Evolutionary conservation across 2,113 vertebrate species (phyloP).

Genomic region (Apus apus): DNA sequence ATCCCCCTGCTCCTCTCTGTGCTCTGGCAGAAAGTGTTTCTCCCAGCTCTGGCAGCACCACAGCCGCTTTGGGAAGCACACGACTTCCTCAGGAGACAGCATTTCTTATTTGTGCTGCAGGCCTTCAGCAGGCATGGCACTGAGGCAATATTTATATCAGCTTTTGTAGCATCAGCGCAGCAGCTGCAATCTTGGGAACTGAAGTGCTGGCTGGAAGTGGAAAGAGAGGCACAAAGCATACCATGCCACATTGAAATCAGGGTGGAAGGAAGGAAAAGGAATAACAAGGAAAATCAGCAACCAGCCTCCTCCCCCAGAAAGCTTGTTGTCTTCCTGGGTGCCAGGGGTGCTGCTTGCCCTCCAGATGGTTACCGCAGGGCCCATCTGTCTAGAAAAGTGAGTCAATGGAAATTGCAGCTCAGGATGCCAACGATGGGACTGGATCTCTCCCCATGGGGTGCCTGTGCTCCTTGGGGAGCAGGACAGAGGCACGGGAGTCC

Average conservation of each 20-base stretch:
- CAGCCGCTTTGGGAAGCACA: conserved; percentile 44
- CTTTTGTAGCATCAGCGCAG: neutral
- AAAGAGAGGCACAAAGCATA: neutral
- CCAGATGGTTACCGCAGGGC: neutral
- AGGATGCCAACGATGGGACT: neutral
- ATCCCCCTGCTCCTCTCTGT: neutral
- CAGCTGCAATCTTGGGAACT: conserved; percentile 43
- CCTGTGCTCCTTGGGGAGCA: neutral
- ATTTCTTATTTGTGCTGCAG: conserved; percentile 25
- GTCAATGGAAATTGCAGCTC: neutral
- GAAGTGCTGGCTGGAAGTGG: conserved; percentile 1
- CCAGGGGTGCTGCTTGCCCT: neutral
- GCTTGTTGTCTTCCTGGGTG: neutral
- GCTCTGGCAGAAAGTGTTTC: conserved; percentile 40
- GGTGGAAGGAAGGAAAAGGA: neutral
- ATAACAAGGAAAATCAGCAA: neutral
- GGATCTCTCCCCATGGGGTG: neutral
- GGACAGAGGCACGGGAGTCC: neutral
- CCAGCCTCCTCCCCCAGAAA: neutral
- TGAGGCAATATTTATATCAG: conserved; percentile 16
- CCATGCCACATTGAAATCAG: fast-evolving
- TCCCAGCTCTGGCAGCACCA: neutral
- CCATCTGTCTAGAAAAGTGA: conserved; percentile 14
- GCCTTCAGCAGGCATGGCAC: conserved; percentile 37
- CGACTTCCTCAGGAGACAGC: conserved; percentile 9